Base-by-base conservation (phyloP, 2,113 vertebrate genomes). In the Malurus cyaneus region DNA sequence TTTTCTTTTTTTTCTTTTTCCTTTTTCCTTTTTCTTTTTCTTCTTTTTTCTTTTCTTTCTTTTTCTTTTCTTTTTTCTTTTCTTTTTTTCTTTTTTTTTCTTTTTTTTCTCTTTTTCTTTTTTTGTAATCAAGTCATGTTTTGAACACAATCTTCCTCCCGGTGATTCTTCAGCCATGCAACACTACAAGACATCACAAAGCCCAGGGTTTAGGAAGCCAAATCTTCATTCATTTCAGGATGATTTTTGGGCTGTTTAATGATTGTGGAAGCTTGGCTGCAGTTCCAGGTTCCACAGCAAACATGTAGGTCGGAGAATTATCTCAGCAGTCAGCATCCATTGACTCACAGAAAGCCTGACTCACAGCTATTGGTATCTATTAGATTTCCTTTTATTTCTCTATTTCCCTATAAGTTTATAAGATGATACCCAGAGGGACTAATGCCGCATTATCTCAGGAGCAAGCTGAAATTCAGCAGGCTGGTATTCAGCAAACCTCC, bases 261-360 rank as follows among this genome's bases (percentile, higher is more conserved):
- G 31, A 44, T 44, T 42, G 47, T 70, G 32, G 71, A 84, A 88
- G 24, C 31, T 88, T 7, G 11, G 56, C 74, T 84, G 56, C 32
- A 74, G 56, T 86, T 92, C 56, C 77, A 93, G 67, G 72, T 93
- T 94, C 32, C 80, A 80, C 32, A 92, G 56, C 0, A 1, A 92
- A 77, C 60, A 82, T 31, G 44, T 60, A 78, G 80, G 67, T 84
- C 1, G 0, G 60, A 86, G 73, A 89, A 94, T 94, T 95, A 87
- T 91, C 91, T 95, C 88, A 93, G 86, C 69, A 96, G 94, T 90
- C 64, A 92, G 76, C 32, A 67, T 88, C 62, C 66, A 89, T 61
- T 94, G 84, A 93, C 81, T 94, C 90, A 82, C 5, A 71, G 60
- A 79, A 90, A 90, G 74, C 67, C 42, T 95, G 90, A 92, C 80